phyloP scores from a whole-genome alignment of 2,113 vertebrate species.

The Delphinapterus leucas region DNA sequence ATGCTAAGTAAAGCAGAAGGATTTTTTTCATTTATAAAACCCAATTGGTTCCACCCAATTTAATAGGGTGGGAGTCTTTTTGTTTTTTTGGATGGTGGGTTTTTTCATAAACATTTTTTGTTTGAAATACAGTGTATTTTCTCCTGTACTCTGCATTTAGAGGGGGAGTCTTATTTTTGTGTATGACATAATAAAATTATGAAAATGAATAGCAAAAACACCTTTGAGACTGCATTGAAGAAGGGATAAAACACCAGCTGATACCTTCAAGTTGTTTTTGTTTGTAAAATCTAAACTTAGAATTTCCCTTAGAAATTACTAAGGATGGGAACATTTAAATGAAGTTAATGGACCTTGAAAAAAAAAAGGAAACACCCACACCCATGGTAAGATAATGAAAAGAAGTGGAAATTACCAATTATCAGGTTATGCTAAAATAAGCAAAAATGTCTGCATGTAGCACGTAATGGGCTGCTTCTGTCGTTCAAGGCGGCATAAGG shows the following conservation, averaged over 20 bases:
- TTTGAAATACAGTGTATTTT: background rate
- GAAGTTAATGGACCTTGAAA: background rate
- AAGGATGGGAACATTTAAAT: background rate
- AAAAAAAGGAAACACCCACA: background rate
- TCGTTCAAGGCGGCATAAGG: rapidly evolving
- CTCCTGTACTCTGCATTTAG: background rate
- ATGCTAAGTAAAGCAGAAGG: background rate
- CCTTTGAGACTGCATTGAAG: background rate
- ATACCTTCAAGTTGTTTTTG: background rate
- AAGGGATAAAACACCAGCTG: background rate
- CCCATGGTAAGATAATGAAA: background rate
- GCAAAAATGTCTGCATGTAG: rapidly evolving
- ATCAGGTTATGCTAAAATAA: background rate
- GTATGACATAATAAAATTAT: background rate
- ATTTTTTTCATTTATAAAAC: background rate
- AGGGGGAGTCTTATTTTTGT: background rate
- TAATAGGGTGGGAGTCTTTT: background rate
- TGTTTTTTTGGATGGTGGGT: background rate
- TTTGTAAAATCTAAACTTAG: background rate
- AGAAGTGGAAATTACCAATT: background rate
- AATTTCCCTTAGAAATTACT: background rate
- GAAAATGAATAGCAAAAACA: background rate
- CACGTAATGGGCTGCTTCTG: rapidly evolving
- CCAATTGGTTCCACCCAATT: background rate
- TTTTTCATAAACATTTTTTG: background rate